A percentile compares a stretch with the other conserved stretches of the same genome.
These are phyloP conservation scores for Eciton burchellii DNA, from an alignment of 1,140 invertebrate genomes.

Conservation along the genomic window DNA sequence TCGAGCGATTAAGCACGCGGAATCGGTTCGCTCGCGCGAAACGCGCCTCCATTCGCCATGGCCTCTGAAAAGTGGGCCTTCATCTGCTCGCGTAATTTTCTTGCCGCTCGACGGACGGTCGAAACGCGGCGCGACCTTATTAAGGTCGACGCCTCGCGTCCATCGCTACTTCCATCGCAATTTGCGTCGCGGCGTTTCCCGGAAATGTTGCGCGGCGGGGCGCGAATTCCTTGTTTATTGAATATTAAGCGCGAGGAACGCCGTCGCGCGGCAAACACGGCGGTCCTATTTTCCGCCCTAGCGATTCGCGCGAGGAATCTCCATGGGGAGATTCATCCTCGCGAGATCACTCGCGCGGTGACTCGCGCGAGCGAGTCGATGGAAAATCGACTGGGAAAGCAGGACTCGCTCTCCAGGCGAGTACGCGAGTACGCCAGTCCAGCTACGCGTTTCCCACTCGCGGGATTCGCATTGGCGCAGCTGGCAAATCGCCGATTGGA, in stretches of 20 bases:
- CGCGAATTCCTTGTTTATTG: slow-evolving; percentile 56
- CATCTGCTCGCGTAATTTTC: neutral
- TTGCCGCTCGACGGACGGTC: neutral
- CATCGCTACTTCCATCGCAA: neutral
- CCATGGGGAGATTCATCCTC: slow-evolving; percentile 63
- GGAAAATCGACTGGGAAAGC: slow-evolving; percentile 36
- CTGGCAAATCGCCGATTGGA: neutral
- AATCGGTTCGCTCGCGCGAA: neutral
- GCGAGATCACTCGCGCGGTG: slow-evolving; percentile 53
- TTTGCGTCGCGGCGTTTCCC: neutral
- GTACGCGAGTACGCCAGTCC: too few relatives aligned
- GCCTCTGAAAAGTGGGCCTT: neutral
- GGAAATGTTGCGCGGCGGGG: slow-evolving; percentile 26
- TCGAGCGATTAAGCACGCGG: neutral
- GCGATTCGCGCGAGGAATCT: slow-evolving; percentile 44
- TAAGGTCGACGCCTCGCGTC: neutral
- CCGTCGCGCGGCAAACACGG: slow-evolving; percentile 53
- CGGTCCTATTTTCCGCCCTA: slow-evolving; percentile 68
- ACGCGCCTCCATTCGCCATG: neutral
- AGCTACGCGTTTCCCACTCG: too few relatives aligned
- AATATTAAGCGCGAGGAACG: slow-evolving; percentile 57
- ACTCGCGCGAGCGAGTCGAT: slow-evolving; percentile 19
- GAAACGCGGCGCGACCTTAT: neutral
- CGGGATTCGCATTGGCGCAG: neutral
- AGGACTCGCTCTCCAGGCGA: neutral